Percentiles rank a stretch among this genome's conserved stretches.
phyloP scores from a whole-genome alignment of 2,113 vertebrate species.

The Xerus inauris region DNA sequence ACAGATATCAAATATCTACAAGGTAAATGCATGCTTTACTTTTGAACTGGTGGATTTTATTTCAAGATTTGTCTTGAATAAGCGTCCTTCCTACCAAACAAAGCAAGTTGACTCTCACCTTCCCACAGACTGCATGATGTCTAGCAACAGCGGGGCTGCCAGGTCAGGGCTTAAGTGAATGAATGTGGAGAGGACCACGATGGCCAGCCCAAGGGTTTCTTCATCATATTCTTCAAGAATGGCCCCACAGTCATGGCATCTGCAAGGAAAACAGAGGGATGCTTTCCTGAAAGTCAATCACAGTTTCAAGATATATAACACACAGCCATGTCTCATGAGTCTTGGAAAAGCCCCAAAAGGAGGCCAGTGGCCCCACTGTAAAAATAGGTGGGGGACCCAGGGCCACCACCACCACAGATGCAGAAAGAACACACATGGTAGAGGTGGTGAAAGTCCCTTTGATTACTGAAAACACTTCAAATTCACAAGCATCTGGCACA shows the following conservation, averaged over 20 bases:
- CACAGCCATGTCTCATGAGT: not conserved
- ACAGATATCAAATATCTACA: not conserved
- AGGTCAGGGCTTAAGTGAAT: constrained; percentile 97
- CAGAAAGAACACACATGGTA: not conserved
- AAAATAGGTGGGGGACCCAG: not conserved
- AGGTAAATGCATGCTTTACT: not conserved
- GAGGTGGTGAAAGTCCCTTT: not conserved
- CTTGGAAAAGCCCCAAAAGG: not conserved
- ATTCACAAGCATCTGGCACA: not conserved
- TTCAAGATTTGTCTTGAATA: not conserved
- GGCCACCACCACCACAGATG: constrained; percentile 6
- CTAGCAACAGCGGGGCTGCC: constrained; percentile 96
- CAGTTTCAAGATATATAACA: not conserved
- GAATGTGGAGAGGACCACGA: constrained; percentile 98
- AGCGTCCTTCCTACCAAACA: not conserved
- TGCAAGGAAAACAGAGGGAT: constrained; percentile 75
- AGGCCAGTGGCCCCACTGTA: not conserved
- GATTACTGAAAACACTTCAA: constrained; percentile 21
- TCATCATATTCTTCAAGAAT: constrained; percentile 98
- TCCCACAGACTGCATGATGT: constrained; percentile 99
- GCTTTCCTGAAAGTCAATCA: not conserved
- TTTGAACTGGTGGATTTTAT: not conserved
- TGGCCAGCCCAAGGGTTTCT: constrained; percentile 95
- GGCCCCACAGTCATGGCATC: constrained; percentile 98
- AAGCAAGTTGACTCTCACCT: constrained; percentile 87